Evolutionary conservation across 2,888 invertebrate species (phyloP).

Genomic region (Corbicula japonica): DNA sequence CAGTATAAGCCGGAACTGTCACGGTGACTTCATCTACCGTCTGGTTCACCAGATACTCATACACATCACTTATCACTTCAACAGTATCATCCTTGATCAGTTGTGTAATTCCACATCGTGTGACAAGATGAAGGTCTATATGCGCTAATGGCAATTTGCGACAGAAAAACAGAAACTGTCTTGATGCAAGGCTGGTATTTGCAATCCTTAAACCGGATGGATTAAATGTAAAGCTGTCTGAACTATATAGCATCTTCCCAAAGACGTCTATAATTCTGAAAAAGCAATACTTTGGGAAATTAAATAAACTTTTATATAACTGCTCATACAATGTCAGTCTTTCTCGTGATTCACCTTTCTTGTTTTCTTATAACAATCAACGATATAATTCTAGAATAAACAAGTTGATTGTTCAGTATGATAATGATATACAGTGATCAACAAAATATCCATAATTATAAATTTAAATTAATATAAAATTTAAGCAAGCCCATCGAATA

Average conservation of each 20-base stretch:
- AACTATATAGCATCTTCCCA: slow-evolving; percentile 30
- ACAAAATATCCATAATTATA: too few relatives aligned
- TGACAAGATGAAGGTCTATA: neutral
- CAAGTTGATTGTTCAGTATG: too few relatives aligned
- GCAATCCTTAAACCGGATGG: slow-evolving; percentile 1
- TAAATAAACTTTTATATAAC: neutral
- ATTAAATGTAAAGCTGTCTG: slow-evolving; percentile 2
- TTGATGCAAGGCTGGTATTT: slow-evolving; percentile 13
- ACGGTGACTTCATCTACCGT: slow-evolving; percentile 5
- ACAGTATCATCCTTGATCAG: neutral
- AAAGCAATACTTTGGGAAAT: neutral
- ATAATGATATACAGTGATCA: too few relatives aligned
- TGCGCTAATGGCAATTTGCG: slow-evolving; percentile 23
- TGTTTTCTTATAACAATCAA: too few relatives aligned
- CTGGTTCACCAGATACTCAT: slow-evolving; percentile 43
- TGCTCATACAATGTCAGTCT: neutral
- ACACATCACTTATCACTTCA: slow-evolving; percentile 37
- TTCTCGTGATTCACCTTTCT: too few relatives aligned
- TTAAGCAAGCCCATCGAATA: too few relatives aligned
- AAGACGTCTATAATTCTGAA: slow-evolving; percentile 22
- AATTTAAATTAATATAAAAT: too few relatives aligned
- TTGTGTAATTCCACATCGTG: neutral
- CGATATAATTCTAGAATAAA: too few relatives aligned
- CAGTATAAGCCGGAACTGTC: slow-evolving; percentile 15
- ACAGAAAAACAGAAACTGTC: slow-evolving; percentile 37